These are phyloP conservation scores for Atopsyche davidsoni DNA, from an alignment of 1,140 invertebrate species.

Conservation along the genomic window DNA sequence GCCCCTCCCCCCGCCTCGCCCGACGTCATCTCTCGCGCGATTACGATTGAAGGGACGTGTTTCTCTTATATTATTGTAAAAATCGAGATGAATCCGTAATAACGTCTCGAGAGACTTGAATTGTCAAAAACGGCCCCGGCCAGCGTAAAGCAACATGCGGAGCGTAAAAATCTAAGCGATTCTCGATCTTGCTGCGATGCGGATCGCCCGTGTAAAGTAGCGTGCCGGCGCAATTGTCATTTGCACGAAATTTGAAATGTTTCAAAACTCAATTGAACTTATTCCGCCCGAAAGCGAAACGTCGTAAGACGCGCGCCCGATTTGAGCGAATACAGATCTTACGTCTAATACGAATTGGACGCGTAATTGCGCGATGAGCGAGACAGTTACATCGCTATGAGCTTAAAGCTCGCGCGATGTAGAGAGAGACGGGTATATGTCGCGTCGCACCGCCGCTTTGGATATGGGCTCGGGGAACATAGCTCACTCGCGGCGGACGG, in stretches of 20 bases:
- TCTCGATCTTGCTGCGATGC: neutral
- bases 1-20: no score
- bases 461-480: slow-evolving; percentile 2
- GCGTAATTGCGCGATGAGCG: no score
- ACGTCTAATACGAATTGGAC: no score
- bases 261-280: slow-evolving; percentile 1
- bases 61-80: no score
- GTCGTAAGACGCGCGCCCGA: no score
- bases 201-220: neutral
- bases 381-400: no score
- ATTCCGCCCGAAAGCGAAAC: no score
- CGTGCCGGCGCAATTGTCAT: slow-evolving; percentile 3
- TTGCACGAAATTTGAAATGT: slow-evolving; percentile 1
- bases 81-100: slow-evolving; percentile 1
- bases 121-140: neutral
- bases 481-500: slow-evolving; percentile 3
- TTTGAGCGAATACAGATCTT: no score
- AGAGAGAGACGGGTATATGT: slow-evolving; percentile 6
- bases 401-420: no score
- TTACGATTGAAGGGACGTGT: no score
- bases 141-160: no score
- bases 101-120: neutral
- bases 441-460: slow-evolving; percentile 3
- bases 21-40: no score
- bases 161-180: neutral